A percentile compares a stretch with the other conserved stretches of the same genome.
Evolutionary conservation across 2,888 invertebrate genomes (phyloP).

Genomic region (Drosophila nigricruria): DNA sequence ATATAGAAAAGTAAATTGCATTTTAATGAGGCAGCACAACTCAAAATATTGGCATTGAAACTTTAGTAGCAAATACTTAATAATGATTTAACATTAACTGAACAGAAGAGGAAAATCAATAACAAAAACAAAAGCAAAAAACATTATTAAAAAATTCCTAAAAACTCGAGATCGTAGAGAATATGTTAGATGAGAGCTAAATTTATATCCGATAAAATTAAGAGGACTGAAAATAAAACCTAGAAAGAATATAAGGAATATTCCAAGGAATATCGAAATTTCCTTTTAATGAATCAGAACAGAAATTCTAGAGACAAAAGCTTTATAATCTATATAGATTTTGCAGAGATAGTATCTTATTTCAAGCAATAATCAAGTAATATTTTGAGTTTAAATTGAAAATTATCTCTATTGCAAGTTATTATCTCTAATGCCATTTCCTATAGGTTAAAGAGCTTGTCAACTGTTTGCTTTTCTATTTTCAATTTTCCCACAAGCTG

Average conservation of each 20-base stretch:
- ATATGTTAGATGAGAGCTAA: not conserved
- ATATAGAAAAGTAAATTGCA: slow-evolving; percentile 45
- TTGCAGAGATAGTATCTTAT: no score
- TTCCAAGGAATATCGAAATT: no score
- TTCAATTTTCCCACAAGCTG: slow-evolving; percentile 13
- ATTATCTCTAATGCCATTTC: not conserved
- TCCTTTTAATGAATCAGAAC: no score
- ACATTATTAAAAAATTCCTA: not conserved
- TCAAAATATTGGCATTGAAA: slow-evolving; percentile 30
- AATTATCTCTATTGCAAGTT: not conserved
- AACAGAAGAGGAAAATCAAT: not conserved
- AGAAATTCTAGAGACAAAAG: not conserved
- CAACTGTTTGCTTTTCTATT: slow-evolving; percentile 6
- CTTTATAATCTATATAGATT: not conserved
- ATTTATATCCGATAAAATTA: not conserved
- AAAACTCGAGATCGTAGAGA: not conserved
- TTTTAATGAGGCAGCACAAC: slow-evolving; percentile 47
- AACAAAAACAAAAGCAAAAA: not conserved
- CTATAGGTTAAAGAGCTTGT: not conserved
- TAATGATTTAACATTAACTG: slow-evolving; percentile 6
- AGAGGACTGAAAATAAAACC: not conserved
- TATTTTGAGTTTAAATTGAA: no score
- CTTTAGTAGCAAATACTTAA: slow-evolving; percentile 30
- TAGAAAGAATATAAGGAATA: not conserved
- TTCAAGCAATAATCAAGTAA: no score